Percentiles rank a stretch among this genome's conserved stretches.
phyloP scores from a whole-genome alignment of 2,113 vertebrate genomes.

The Illadopsis cleaveri region DNA sequence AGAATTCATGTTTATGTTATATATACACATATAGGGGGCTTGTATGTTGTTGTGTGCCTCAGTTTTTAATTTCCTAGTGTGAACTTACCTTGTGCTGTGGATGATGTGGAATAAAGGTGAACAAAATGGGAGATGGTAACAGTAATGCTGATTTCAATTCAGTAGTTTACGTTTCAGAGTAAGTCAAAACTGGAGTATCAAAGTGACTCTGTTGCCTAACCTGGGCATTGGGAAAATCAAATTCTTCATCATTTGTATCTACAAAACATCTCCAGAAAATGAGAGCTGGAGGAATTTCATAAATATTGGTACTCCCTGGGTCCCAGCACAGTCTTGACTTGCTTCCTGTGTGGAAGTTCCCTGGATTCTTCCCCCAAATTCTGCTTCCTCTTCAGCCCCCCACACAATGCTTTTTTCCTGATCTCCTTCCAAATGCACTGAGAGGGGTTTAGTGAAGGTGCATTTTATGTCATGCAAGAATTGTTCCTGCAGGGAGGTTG shows the following conservation, averaged over 20 bases:
- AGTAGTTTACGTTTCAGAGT: background rate
- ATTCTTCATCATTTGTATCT: background rate
- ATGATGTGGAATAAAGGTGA: background rate
- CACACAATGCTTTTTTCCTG: background rate
- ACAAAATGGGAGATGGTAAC: background rate
- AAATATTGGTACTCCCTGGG: background rate
- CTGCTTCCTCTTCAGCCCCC: background rate
- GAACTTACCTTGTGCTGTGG: background rate
- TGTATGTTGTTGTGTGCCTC: background rate
- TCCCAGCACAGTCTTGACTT: background rate
- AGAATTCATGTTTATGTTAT: background rate
- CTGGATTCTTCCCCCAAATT: background rate
- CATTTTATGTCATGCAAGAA: fast-evolving
- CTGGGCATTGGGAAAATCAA: background rate
- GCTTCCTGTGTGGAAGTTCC: background rate
- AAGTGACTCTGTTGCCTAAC: background rate
- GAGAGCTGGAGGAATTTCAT: background rate
- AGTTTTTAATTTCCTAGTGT: background rate
- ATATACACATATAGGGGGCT: background rate
- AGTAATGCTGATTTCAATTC: background rate
- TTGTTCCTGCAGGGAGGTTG: background rate
- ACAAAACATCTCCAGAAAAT: background rate
- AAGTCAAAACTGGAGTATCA: background rate
- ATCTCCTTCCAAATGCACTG: background rate
- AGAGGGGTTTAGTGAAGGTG: background rate